These are phyloP conservation scores for Bos taurus DNA, from an alignment of 2,113 vertebrate species.

Conservation along the genomic window DNA sequence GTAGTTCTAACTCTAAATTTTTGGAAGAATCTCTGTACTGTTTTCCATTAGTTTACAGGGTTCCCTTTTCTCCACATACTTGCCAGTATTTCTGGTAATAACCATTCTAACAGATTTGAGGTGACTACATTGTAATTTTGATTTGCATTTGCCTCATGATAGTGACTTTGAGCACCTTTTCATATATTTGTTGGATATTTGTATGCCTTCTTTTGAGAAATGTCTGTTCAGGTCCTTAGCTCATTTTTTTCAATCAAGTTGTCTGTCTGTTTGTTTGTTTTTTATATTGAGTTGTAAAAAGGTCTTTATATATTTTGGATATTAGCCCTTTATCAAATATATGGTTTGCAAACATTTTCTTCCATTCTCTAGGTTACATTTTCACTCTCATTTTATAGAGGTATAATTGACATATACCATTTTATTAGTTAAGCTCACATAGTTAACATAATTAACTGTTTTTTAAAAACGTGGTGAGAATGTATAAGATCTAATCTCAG, in stretches of 20 bases:
- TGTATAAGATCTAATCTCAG: not conserved
- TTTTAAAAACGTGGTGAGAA: not conserved
- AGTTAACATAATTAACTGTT: not conserved
- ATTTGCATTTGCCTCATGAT: not conserved
- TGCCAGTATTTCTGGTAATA: not conserved
- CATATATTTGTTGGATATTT: not conserved
- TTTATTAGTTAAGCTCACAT: not conserved
- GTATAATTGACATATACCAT: not conserved
- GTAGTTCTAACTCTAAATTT: not conserved
- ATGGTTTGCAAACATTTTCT: not conserved
- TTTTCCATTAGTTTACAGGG: not conserved
- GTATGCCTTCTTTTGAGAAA: not conserved
- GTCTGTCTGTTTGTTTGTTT: not conserved
- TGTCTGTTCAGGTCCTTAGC: not conserved
- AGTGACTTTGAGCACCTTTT: not conserved
- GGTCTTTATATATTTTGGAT: not conserved
- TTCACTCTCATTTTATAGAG: not conserved
- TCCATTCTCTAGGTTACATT: not conserved
- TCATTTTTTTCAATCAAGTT: not conserved
- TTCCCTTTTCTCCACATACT: not conserved
- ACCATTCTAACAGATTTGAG: not conserved
- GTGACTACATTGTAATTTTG: not conserved
- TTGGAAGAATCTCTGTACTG: not conserved
- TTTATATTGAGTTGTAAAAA: not conserved
- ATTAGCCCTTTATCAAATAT: not conserved